Percentiles rank a stretch among this genome's conserved stretches.
phyloP scores from a whole-genome alignment of 2,888 invertebrate genomes.

The Pollenia amentaria region DNA sequence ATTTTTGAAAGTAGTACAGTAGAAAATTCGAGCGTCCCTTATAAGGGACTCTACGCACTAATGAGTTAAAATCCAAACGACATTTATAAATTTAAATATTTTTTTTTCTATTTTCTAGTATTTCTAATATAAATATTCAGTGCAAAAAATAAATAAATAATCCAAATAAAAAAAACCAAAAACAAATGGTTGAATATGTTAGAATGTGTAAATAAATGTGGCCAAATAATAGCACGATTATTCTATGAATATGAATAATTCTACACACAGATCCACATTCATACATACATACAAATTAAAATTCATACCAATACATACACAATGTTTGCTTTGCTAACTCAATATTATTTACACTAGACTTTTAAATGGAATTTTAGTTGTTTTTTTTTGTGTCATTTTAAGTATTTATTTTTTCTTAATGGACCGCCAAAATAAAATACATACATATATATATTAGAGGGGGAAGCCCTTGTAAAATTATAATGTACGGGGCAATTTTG shows the following conservation, averaged over 20 bases:
- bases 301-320: not conserved
- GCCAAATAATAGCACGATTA: not conserved
- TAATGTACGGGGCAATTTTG: too few species aligned
- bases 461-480: too few species aligned
- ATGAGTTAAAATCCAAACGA: constrained; percentile 12
- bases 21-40: too few species aligned
- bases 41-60: too few species aligned
- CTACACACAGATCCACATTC: not conserved
- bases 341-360: constrained; percentile 19
- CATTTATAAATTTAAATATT: not conserved
- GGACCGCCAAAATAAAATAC: constrained; percentile 21
- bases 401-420: constrained; percentile 32
- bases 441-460: not conserved
- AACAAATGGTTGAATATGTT: not conserved
- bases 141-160: constrained; percentile 28
- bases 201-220: constrained; percentile 20
- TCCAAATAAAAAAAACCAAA: not conserved
- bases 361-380: constrained; percentile 23
- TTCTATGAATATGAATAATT: constrained; percentile 21
- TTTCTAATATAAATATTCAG: constrained; percentile 16
- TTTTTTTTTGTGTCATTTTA: constrained; percentile 20
- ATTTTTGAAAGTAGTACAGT: too few species aligned
- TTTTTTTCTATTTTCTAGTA: not conserved
- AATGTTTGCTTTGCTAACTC: not conserved
- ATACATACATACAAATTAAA: not conserved